Evolutionary conservation across 35 echinoderm and acorn worm genomes (phyloP).

Genomic region (Diadema setosum): DNA sequence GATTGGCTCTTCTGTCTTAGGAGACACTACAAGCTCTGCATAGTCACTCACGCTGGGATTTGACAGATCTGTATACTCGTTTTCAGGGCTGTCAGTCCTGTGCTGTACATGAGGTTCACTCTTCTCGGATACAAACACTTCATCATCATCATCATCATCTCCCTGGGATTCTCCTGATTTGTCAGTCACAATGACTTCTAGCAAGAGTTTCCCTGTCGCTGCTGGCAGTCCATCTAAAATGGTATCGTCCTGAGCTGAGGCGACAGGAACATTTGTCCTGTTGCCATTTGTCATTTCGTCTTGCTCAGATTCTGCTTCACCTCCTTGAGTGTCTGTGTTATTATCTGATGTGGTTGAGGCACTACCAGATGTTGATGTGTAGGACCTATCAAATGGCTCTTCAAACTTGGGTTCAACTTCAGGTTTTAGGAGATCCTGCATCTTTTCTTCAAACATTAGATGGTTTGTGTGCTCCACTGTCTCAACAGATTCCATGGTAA

Average conservation of each 20-base stretch:
- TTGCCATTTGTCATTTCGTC: not conserved
- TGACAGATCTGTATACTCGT: not conserved
- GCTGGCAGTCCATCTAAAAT: not conserved
- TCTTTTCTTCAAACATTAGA: not conserved
- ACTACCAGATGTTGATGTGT: not conserved
- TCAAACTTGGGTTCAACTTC: not conserved
- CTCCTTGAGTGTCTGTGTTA: not conserved
- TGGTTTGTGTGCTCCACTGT: not conserved
- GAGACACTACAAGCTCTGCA: not conserved
- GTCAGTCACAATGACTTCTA: not conserved
- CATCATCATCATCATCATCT: constrained; percentile 21
- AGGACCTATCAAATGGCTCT: not conserved
- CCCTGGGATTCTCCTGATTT: not conserved
- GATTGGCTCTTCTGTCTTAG: not conserved
- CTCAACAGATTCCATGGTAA: not conserved
- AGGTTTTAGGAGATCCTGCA: not conserved
- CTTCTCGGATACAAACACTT: not conserved
- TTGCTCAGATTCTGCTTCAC: not conserved
- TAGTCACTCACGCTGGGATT: not conserved
- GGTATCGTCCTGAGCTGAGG: not conserved
- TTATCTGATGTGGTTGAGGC: not conserved
- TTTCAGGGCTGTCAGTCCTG: not conserved
- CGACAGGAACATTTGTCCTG: not conserved
- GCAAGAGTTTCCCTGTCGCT: not conserved
- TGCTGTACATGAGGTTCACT: not conserved